Evolutionary conservation across 2,797 vertebrate species (phyloP).

Genomic region (Eutrigla gurnardus): DNA sequence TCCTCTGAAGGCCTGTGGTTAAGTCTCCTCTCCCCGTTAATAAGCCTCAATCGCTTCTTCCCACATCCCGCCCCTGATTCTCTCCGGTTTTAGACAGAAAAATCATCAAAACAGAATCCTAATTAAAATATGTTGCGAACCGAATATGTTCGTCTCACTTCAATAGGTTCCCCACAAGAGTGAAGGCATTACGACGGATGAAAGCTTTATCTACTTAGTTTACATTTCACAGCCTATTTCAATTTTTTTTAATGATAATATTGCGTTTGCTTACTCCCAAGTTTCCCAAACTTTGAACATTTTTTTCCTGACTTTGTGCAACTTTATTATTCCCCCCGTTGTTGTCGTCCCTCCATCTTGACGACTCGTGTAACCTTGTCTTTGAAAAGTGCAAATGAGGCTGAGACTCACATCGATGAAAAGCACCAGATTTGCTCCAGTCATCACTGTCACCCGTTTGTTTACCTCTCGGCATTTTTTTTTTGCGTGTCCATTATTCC

Average conservation of each 20-base stretch:
- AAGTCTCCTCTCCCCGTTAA: constrained; percentile 27
- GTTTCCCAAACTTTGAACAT: constrained; percentile 11
- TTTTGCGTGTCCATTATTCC: constrained; percentile 38
- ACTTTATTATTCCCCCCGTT: not conserved
- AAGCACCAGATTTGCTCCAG: constrained; percentile 32
- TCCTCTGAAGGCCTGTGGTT: constrained; percentile 40
- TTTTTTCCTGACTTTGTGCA: not conserved
- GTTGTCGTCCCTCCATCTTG: constrained; percentile 9
- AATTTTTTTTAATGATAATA: not conserved
- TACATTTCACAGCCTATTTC: not conserved
- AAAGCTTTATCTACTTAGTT: not conserved
- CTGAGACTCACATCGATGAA: constrained; percentile 28
- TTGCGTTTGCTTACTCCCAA: not conserved
- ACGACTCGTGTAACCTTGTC: constrained; percentile 53
- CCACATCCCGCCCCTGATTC: constrained; percentile 7
- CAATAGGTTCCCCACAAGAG: constrained; percentile 19
- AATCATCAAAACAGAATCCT: constrained; percentile 39
- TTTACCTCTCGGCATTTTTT: constrained; percentile 29
- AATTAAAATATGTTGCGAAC: constrained; percentile 42
- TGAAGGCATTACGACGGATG: not conserved
- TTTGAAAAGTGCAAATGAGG: constrained; percentile 64
- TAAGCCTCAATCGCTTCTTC: constrained; percentile 24
- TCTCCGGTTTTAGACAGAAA: constrained; percentile 4
- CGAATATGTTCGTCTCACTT: constrained; percentile 21
- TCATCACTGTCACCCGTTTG: constrained; percentile 62